phyloP scores from a whole-genome alignment of 2,797 vertebrate genomes.

The Pangasius sanitwongsei region DNA sequence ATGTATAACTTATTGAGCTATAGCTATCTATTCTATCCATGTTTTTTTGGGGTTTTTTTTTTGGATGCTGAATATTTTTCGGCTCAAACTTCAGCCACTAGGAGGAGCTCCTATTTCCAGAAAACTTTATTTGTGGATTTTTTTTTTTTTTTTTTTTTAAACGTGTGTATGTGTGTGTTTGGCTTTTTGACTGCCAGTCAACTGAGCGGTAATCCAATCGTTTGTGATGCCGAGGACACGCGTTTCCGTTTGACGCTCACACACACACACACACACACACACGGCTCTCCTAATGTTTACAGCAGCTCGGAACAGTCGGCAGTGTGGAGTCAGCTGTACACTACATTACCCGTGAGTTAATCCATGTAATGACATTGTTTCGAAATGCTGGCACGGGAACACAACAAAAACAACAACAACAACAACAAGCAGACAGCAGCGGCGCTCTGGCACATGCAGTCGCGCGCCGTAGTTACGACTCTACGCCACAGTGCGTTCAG shows the following conservation, averaged over 20 bases:
- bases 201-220: conserved; percentile 13
- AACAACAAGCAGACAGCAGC: background rate
- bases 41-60: too few relatives aligned
- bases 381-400: background rate
- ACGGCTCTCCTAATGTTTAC: background rate
- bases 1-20: too few relatives aligned
- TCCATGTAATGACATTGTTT: background rate
- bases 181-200: conserved; percentile 31
- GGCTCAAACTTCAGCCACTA: conserved; percentile 47
- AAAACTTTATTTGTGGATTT: conserved; percentile 27
- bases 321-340: background rate
- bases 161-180: conserved; percentile 41
- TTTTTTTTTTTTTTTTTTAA: conserved; percentile 19
- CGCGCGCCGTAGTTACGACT: background rate
- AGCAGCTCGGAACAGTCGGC: background rate
- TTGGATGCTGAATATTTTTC: too few relatives aligned
- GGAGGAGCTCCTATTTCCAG: conserved; percentile 63
- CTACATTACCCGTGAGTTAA: conserved; percentile 22
- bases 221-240: conserved; percentile 3
- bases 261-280: too few relatives aligned
- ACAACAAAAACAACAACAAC: too few relatives aligned
- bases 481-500: background rate
- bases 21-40: too few relatives aligned
- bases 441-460: background rate
- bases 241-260: conserved; percentile 7